Conservation (phyloP, 1,140 invertebrate species). For the Acyrthosiphon pisum region DNA sequence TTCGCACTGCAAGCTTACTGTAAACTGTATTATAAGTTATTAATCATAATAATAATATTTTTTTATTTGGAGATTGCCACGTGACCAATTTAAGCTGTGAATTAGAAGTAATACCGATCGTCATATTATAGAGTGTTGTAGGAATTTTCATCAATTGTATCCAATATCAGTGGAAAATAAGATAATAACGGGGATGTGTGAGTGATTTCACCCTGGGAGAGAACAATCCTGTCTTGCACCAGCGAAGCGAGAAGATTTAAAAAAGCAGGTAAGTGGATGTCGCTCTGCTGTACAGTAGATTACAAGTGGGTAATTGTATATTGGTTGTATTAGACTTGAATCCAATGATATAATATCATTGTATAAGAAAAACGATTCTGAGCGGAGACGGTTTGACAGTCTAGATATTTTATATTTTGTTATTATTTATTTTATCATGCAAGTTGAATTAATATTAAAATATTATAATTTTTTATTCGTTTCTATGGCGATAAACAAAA, state of each 20-base stretch:
- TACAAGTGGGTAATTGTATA: too few relatives aligned
- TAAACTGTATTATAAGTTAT: constrained; percentile 65
- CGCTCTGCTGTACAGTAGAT: too few relatives aligned
- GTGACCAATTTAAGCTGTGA: neutral
- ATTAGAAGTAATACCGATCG: neutral
- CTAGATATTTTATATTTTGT: too few relatives aligned
- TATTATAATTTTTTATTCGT: too few relatives aligned
- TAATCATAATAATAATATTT: neutral
- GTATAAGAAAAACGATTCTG: too few relatives aligned
- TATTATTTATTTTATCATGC: too few relatives aligned
- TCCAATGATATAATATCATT: too few relatives aligned
- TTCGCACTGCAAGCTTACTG: constrained; percentile 88
- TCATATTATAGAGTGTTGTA: neutral
- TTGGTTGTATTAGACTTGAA: too few relatives aligned
- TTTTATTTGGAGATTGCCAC: neutral
- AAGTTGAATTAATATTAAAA: too few relatives aligned
- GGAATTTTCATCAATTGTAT: neutral
- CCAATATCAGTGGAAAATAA: neutral
- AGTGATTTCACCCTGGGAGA: neutral
- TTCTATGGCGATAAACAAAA: too few relatives aligned
- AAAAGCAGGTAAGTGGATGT: too few relatives aligned
- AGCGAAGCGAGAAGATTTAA: neutral
- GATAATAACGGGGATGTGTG: neutral
- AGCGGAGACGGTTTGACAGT: too few relatives aligned
- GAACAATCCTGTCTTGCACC: neutral